Conservation (phyloP, 2,888 invertebrate species). For the Deilephila porcellus region DNA sequence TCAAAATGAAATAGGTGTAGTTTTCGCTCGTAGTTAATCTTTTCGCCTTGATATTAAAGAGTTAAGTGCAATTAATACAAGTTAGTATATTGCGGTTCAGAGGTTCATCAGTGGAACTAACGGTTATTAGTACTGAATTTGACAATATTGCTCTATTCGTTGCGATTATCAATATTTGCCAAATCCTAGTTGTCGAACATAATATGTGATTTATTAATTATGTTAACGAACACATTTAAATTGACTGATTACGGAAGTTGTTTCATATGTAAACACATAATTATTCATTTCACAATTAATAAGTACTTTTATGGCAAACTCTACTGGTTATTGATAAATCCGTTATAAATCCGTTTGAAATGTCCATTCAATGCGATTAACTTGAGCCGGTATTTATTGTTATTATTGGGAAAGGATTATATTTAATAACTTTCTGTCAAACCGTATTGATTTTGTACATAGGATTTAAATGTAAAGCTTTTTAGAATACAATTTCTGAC, state of each 20-base stretch:
- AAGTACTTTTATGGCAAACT: no score
- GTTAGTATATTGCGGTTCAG: no score
- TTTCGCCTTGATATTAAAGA: neutral
- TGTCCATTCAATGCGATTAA: neutral
- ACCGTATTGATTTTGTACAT: neutral
- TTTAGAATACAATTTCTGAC: slow-evolving; percentile 49
- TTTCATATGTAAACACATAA: no score
- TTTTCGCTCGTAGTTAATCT: no score
- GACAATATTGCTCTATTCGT: neutral
- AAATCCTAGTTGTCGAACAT: neutral
- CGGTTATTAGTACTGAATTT: neutral
- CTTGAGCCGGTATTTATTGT: neutral
- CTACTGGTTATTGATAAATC: no score
- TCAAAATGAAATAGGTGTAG: no score
- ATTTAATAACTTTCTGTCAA: neutral
- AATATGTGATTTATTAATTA: neutral
- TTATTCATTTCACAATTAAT: no score
- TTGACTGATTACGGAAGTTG: no score
- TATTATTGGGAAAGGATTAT: neutral
- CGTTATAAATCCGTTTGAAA: neutral
- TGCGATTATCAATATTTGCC: neutral
- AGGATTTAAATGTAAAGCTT: neutral
- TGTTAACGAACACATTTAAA: no score
- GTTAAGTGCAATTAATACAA: neutral
- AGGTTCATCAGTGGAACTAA: neutral